phyloP scores from a whole-genome alignment of 2,888 invertebrate species.

The Nemurella pictetii region DNA sequence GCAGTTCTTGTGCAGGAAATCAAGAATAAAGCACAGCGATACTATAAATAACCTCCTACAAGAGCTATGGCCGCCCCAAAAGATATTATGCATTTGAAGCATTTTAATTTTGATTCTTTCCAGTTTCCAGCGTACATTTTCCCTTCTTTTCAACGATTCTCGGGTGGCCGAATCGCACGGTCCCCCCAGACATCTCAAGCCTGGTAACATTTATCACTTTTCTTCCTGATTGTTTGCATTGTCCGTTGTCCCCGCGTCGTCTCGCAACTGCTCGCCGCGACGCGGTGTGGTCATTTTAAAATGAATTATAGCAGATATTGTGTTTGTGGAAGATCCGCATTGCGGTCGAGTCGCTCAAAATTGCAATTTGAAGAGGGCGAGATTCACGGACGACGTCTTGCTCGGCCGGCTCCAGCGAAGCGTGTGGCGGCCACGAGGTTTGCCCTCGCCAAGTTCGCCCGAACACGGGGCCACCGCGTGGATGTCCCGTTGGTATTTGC shows the following conservation, averaged over 20 bases:
- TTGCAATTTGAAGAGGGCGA: slow-evolving; percentile 10
- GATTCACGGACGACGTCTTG: background rate
- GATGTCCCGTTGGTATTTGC: slow-evolving; percentile 5
- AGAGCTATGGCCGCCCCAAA: too few species aligned
- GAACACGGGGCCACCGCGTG: background rate
- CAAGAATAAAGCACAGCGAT: too few species aligned
- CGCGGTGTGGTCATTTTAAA: background rate
- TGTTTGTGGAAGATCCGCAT: slow-evolving; percentile 5
- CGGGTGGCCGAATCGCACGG: background rate
- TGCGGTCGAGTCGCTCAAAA: slow-evolving; percentile 14
- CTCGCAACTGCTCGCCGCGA: background rate
- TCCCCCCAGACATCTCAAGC: background rate
- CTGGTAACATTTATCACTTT: background rate
- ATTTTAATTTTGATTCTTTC: too few species aligned
- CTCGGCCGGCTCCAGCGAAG: background rate
- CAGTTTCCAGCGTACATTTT: background rate
- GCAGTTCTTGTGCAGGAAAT: too few species aligned
- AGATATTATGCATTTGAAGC: too few species aligned
- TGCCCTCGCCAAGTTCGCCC: background rate
- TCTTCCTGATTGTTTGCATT: background rate
- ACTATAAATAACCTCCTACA: too few species aligned
- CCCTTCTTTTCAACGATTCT: background rate
- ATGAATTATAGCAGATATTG: slow-evolving; percentile 21
- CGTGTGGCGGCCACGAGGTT: background rate
- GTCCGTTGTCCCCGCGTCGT: background rate